Percentiles rank a stretch among this genome's conserved stretches.
phyloP scores from a whole-genome alignment of 2,113 vertebrate genomes.

The Octodon degus region DNA sequence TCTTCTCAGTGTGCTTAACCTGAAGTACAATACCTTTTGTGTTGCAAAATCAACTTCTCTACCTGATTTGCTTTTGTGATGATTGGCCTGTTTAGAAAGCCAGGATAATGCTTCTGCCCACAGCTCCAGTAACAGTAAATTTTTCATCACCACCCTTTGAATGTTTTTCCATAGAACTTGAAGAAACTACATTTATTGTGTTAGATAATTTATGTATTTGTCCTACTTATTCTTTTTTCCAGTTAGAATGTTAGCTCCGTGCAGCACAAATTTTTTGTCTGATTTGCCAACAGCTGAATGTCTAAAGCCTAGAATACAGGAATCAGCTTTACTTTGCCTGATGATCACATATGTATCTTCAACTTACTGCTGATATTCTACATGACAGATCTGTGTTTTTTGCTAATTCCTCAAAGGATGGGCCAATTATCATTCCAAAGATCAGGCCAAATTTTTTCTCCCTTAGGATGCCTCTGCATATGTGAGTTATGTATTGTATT shows the following conservation, averaged over 20 bases:
- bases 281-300: not conserved
- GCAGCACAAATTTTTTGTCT: not conserved
- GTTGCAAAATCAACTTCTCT: not conserved
- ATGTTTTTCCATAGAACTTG: conserved; percentile 7
- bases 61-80: not conserved
- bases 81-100: not conserved
- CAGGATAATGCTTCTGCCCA: not conserved
- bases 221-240: not conserved
- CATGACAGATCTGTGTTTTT: conserved; percentile 7
- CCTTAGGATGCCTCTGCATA: not conserved
- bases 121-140: not conserved
- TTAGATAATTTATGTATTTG: not conserved
- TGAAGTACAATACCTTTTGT: not conserved
- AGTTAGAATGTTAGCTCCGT: not conserved
- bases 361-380: not conserved
- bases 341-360: not conserved
- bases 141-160: not conserved
- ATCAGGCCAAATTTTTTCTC: not conserved
- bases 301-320: not conserved
- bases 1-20: not conserved
- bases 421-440: not conserved
- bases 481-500: not conserved
- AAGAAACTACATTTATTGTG: conserved; percentile 12
- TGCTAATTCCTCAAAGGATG: not conserved
- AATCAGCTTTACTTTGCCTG: not conserved